Conservation (phyloP, 2,888 invertebrate species). For the Deroplatys truncata region DNA sequence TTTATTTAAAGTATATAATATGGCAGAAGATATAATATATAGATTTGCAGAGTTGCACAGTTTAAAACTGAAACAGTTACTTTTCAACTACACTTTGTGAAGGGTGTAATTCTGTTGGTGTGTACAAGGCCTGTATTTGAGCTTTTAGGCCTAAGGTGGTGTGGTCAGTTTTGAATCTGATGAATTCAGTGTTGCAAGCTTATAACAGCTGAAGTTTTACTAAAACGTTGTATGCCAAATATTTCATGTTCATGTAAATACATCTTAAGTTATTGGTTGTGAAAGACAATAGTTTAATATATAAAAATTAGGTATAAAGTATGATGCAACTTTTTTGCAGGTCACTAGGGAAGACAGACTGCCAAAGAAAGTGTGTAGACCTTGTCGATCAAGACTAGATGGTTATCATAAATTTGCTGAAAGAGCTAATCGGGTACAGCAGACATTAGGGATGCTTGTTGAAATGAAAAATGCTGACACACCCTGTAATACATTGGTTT, state of each 20-base stretch:
- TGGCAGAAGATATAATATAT: no score
- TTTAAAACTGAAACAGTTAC: background rate
- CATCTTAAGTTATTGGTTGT: no score
- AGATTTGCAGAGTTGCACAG: background rate
- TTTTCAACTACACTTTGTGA: background rate
- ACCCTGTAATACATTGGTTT: background rate
- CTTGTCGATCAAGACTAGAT: slow-evolving; percentile 24
- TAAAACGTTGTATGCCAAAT: no score
- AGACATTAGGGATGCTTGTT: slow-evolving; percentile 21
- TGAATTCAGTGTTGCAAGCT: no score
- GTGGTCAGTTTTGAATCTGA: no score
- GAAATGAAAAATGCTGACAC: slow-evolving; percentile 4
- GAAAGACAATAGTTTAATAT: no score
- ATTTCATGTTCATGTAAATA: no score
- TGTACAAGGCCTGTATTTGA: no score
- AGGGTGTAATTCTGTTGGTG: no score
- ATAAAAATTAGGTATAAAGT: background rate
- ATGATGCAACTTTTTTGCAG: background rate
- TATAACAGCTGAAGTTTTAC: no score
- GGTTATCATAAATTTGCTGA: slow-evolving; percentile 28
- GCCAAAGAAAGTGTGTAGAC: slow-evolving; percentile 27
- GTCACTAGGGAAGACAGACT: slow-evolving; percentile 27
- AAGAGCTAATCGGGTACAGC: slow-evolving; percentile 26
- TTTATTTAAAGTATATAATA: no score
- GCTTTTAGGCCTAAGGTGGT: no score